phyloP scores from a whole-genome alignment of 2,113 vertebrate species.

The Chiloscyllium plagiosum region DNA sequence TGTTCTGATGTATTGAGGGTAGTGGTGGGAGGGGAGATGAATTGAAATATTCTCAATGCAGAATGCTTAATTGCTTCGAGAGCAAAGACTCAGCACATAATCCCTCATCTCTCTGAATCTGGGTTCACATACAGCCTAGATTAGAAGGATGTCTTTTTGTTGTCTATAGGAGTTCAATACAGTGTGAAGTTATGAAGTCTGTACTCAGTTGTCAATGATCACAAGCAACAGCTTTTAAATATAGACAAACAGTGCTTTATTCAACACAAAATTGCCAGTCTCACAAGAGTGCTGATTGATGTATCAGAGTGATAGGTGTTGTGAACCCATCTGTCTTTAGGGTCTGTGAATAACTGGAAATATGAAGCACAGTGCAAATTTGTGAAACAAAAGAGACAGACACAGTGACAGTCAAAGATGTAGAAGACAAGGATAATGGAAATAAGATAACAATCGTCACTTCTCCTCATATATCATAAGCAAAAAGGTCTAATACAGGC shows the following conservation, averaged over 20 bases:
- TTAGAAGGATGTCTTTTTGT: background rate
- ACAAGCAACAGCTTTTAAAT: background rate
- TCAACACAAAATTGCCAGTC: background rate
- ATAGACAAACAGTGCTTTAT: background rate
- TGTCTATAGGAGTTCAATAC: background rate
- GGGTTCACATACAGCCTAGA: background rate
- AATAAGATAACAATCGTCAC: background rate
- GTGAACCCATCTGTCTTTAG: background rate
- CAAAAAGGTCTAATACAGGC: background rate
- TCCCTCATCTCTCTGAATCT: background rate
- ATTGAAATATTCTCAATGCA: background rate
- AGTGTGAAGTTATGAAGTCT: background rate
- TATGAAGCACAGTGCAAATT: background rate
- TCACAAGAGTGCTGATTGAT: background rate
- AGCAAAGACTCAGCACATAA: background rate
- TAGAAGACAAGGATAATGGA: background rate
- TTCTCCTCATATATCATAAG: background rate
- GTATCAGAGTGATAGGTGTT: background rate
- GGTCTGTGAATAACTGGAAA: background rate
- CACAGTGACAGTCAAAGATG: background rate
- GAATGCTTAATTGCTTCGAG: slow-evolving; percentile 9
- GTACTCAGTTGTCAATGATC: background rate
- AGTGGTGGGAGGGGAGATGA: background rate
- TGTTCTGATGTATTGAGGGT: background rate
- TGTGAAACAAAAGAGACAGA: background rate